Conservation (phyloP, 2,113 vertebrate species). For the Calonectris borealis region DNA sequence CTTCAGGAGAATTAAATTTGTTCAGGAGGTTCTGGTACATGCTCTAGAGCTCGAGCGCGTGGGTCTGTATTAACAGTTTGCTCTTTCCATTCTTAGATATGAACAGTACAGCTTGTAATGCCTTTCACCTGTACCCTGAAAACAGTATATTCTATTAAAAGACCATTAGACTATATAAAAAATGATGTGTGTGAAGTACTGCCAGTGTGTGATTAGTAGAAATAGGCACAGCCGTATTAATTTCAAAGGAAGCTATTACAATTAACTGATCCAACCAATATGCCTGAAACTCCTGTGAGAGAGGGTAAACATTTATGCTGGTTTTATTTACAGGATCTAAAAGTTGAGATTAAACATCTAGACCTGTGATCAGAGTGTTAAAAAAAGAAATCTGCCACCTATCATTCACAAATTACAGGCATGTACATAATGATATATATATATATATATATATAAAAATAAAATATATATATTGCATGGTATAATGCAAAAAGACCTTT, state of each 20-base stretch:
- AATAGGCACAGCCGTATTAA: neutral
- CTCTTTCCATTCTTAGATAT: conserved; percentile 38
- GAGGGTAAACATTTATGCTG: neutral
- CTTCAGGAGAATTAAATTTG: neutral
- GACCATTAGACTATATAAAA: neutral
- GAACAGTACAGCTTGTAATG: conserved; percentile 12
- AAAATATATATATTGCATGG: neutral
- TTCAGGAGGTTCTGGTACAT: neutral
- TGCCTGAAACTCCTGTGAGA: neutral
- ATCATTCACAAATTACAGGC: neutral
- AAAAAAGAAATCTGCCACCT: neutral
- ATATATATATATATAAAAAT: neutral
- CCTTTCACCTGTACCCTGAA: neutral
- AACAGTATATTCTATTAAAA: conserved; percentile 23
- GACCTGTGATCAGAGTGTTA: neutral
- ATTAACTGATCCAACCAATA: neutral
- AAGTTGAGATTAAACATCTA: neutral
- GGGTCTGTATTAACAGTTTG: neutral
- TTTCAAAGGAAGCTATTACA: conserved; percentile 28
- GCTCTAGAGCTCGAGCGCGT: neutral
- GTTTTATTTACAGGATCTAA: neutral
- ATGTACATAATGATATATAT: neutral
- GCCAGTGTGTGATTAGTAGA: conserved; percentile 35
- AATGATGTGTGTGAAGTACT: conserved; percentile 8
- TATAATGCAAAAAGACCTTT: neutral